Evolutionary conservation across 2,888 invertebrate genomes (phyloP).

Genomic region (Tenthredo mesomela): DNA sequence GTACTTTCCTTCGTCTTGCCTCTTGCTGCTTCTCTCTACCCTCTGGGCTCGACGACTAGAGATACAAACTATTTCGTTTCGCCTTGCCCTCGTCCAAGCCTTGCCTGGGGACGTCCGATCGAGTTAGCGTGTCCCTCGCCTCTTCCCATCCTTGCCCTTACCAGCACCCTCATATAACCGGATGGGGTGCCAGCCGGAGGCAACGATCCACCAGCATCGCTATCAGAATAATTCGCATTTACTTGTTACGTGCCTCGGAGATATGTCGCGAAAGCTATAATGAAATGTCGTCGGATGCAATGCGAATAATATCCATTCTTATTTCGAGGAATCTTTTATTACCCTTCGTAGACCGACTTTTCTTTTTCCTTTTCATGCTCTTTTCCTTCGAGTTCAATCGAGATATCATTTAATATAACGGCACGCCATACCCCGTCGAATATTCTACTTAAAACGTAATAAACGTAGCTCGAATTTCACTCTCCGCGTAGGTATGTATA

Average conservation of each 20-base stretch:
- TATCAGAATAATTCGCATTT: conserved; percentile 68
- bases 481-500: neutral
- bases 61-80: conserved; percentile 72
- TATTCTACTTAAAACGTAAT: conserved; percentile 51
- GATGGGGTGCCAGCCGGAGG: conserved; percentile 51
- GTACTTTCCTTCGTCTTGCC: conserved; percentile 39
- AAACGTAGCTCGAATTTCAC: conserved; percentile 44
- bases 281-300: conserved; percentile 67
- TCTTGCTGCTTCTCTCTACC: conserved; percentile 51
- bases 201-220: conserved; percentile 31
- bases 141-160: conserved; percentile 58
- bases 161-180: conserved; percentile 46
- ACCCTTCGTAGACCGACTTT: conserved; percentile 12
- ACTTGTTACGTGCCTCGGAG: conserved; percentile 59
- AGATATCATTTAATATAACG: conserved; percentile 36
- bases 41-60: conserved; percentile 51
- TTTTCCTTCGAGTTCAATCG: neutral
- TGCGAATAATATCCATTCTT: conserved; percentile 61
- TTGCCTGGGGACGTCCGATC: conserved; percentile 71
- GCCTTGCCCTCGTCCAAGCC: conserved; percentile 57
- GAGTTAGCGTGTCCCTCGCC: conserved; percentile 67
- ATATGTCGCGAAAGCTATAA: conserved; percentile 58
- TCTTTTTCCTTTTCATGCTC: neutral
- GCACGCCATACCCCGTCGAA: neutral
- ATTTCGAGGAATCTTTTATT: conserved; percentile 64